These are phyloP conservation scores for Petrocephalus sullivani DNA, from an alignment of 2,797 vertebrate species.

Conservation along the genomic window DNA sequence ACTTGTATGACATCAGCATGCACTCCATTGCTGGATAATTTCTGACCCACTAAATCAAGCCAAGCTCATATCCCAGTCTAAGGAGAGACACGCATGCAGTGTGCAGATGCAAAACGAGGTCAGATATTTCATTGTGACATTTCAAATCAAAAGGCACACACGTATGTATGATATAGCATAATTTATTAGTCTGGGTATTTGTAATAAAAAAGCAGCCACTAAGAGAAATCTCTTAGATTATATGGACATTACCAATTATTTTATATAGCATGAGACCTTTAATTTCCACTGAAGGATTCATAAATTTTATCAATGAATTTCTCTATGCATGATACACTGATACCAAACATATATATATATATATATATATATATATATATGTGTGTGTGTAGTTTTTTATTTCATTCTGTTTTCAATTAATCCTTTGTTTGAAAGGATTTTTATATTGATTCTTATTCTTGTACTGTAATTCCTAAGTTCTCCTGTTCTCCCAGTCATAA, in stretches of 20 bases:
- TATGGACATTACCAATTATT: not conserved
- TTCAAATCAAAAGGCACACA: not conserved
- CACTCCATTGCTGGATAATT: slow-evolving; percentile 41
- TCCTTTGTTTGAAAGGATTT: not conserved
- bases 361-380: too few relatives aligned
- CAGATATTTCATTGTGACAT: slow-evolving; percentile 10
- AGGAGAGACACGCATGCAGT: not conserved
- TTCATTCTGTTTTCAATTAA: not conserved
- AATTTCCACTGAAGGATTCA: not conserved
- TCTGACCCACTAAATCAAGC: not conserved
- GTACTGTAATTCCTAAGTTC: not conserved
- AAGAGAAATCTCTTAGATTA: not conserved
- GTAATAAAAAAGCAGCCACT: not conserved
- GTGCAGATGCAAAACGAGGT: not conserved
- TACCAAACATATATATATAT: too few relatives aligned
- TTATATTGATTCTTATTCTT: not conserved
- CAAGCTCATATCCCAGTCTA: not conserved
- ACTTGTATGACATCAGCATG: slow-evolving; percentile 21
- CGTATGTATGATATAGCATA: not conserved
- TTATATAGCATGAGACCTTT: not conserved
- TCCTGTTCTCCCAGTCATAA: not conserved
- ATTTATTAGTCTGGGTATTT: not conserved
- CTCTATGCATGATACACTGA: not conserved
- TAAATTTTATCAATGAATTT: not conserved
- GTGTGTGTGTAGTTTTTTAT: not conserved